Percentiles rank a stretch among this genome's conserved stretches.
These are phyloP conservation scores for Nothocercus julius DNA, from an alignment of 2,113 vertebrate genomes.

Conservation along the genomic window DNA sequence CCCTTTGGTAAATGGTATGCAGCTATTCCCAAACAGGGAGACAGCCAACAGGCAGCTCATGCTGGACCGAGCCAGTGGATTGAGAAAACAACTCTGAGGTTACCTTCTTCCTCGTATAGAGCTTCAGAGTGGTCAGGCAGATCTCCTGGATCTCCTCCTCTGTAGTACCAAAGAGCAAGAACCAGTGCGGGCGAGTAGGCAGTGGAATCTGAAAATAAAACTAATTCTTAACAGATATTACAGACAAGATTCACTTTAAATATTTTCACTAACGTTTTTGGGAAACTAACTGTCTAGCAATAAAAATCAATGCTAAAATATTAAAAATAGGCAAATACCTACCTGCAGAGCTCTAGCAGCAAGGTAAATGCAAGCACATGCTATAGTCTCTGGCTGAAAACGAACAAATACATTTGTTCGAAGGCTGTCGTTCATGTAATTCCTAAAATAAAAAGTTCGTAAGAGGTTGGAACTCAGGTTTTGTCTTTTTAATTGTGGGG, in stretches of 20 bases:
- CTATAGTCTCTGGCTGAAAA: conserved; percentile 97
- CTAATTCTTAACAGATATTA: background rate
- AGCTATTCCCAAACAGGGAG: background rate
- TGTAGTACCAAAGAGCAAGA: conserved; percentile 90
- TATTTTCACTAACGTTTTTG: fast-evolving
- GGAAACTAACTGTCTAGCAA: background rate
- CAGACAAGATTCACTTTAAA: fast-evolving
- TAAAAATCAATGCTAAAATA: background rate
- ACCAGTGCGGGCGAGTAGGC: conserved; percentile 94
- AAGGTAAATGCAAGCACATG: conserved; percentile 98
- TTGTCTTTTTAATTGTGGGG: background rate
- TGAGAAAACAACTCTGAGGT: background rate
- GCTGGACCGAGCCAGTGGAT: background rate
- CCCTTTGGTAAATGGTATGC: fast-evolving
- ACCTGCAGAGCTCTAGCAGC: conserved; percentile 97
- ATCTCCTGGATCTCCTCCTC: conserved; percentile 97
- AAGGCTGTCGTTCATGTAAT: conserved; percentile 99
- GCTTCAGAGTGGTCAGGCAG: conserved; percentile 90
- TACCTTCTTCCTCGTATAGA: conserved; percentile 97
- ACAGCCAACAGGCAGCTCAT: fast-evolving
- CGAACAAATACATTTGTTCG: conserved; percentile 97
- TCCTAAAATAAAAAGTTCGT: conserved; percentile 82
- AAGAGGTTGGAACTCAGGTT: background rate
- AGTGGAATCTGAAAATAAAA: conserved; percentile 84
- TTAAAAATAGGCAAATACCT: background rate